phyloP scores from a whole-genome alignment of 2,113 vertebrate genomes.

The Menura novaehollandiae region DNA sequence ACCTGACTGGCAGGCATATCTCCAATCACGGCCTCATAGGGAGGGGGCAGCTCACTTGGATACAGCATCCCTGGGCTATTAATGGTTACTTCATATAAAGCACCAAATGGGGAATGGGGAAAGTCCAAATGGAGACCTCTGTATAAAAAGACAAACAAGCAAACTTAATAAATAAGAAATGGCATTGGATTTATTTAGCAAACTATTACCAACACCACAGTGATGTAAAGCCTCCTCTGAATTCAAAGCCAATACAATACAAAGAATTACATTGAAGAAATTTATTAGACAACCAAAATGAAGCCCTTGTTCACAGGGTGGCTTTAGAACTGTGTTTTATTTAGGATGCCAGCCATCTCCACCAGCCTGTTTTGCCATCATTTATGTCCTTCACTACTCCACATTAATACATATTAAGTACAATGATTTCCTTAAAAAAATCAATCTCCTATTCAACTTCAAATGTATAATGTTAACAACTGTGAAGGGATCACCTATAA shows the following conservation, averaged over 20 bases:
- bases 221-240: neutral
- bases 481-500: neutral
- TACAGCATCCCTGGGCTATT: slow-evolving; percentile 91
- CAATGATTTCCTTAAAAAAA: neutral
- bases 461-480: neutral
- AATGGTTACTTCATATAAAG: slow-evolving; percentile 89
- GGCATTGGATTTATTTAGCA: neutral
- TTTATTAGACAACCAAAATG: neutral
- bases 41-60: slow-evolving; percentile 91
- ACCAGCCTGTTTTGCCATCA: neutral
- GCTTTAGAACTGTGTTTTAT: neutral
- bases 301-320: neutral
- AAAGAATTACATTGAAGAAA: neutral
- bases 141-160: neutral
- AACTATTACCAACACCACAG: neutral
- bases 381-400: neutral
- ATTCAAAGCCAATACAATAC: neutral
- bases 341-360: neutral
- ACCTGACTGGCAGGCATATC: slow-evolving; percentile 86
- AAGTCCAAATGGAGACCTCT: slow-evolving; percentile 91
- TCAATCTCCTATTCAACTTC: neutral
- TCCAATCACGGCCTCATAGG: slow-evolving; percentile 92
- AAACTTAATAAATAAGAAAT: neutral
- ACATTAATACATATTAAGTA: neutral
- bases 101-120: slow-evolving; percentile 85